A percentile compares a stretch with the other conserved stretches of the same genome.
Conservation (phyloP, 2,888 invertebrate species). For the Euproctis similis region DNA sequence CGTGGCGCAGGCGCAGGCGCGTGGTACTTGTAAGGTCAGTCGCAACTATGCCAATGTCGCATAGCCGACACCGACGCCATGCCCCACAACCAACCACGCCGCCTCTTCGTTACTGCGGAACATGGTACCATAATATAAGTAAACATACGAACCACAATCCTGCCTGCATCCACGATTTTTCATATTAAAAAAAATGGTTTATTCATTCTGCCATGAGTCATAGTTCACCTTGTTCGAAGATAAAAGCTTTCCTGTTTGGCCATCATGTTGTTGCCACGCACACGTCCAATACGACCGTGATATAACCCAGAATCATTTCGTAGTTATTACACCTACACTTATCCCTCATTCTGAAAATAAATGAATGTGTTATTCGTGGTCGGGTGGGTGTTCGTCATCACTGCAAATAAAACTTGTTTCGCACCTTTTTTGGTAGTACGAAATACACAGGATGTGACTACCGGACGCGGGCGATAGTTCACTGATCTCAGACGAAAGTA, state of each 20-base stretch:
- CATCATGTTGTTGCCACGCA: constrained; percentile 8
- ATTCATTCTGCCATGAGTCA: too few relatives aligned
- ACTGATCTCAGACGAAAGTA: constrained; percentile 55
- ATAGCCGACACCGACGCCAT: constrained; percentile 36
- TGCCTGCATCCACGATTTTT: constrained; percentile 9
- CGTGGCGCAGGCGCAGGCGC: constrained; percentile 23
- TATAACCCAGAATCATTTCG: constrained; percentile 33
- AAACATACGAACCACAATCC: constrained; percentile 19
- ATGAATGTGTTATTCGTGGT: constrained; percentile 46
- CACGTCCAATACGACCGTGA: constrained; percentile 19
- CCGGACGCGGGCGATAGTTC: constrained; percentile 63
- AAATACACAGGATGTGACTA: constrained; percentile 70
- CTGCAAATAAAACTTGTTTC: constrained; percentile 68
- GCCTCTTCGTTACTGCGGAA: constrained; percentile 60
- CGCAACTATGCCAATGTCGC: constrained; percentile 73
- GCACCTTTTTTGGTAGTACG: constrained; percentile 72
- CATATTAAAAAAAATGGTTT: constrained; percentile 15
- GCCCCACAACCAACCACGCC: too few relatives aligned
- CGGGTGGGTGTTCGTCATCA: constrained; percentile 58
- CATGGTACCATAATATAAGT: constrained; percentile 29
- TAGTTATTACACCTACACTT: constrained; percentile 43
- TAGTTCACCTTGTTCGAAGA: constrained; percentile 20
- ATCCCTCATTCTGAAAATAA: constrained; percentile 58
- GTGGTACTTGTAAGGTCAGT: constrained; percentile 57
- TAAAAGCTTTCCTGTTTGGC: constrained; percentile 10